Base-by-base conservation (phyloP, 2,888 invertebrate genomes). In the Tricholauxania praeusta region DNA sequence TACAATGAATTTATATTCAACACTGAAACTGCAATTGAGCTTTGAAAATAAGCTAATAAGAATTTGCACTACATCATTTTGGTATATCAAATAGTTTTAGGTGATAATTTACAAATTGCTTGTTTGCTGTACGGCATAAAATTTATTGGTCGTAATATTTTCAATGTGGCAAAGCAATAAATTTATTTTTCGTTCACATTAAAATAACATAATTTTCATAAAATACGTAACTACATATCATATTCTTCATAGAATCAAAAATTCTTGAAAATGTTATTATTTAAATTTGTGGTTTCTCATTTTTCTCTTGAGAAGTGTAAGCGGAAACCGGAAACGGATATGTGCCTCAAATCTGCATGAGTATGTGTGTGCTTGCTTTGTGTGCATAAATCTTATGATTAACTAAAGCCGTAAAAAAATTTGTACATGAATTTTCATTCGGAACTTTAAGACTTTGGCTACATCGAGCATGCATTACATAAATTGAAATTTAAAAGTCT, bases 1-100 rank as follows among this genome's bases (percentile, higher is more conserved):
- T 64, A 64, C 14, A 5, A 28, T 52, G 48, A 70, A 70, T 70
- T 70, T 70, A 70, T 62, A 48, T 70, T 47, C 70, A 53, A 47
- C 8, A 47, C 17, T 48, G 19, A 47, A 55, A 22, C 14, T 22
- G 22, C 15, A 14, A 17, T 53, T 14, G 12, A 22, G 15, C 39
- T 39, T 39, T 39, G 49, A 55, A 47, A 32, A 22, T 59, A 19
- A 39, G 69, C 69, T 69, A 69, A 69, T 69, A 60, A 69, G 48
- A 63, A 57, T 14, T 17, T 39, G 12, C n/a, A 17, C 60, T 32
- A 39, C 17, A 15, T 39, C n/a, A 62, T 32, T 62, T 62, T 62
- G 60, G 49, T 51, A 64, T 51, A 49, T 51, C 39, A 64, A 64
- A 64, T 64, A 64, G 64, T 64, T 64, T 64, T 49, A 49, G 51